Base-by-base conservation (phyloP, 2,797 vertebrate species). In the Girardinus metallicus region DNA sequence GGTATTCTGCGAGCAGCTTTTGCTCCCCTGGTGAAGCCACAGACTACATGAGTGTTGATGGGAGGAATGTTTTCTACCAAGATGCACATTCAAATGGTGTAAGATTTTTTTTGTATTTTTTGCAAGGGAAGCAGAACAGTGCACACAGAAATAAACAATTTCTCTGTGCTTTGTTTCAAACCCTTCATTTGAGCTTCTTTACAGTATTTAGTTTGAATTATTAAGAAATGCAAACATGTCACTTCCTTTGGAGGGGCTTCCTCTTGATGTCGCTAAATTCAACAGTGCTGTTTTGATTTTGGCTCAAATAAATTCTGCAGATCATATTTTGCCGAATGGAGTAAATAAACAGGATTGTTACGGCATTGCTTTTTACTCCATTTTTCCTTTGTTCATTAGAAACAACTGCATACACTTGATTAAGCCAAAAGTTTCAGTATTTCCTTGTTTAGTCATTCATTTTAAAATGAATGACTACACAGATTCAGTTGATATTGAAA, bases 11-110 rank as follows among this genome's bases (percentile, higher is more conserved):
- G 78, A 55, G 74, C 73, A 78, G 70, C 75, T 41, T 74, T 68
- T 70, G 44, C 78, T 80, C 83, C 83, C 31, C 86, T 74, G 77
- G 86, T 75, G 86, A 88, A 86, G 74, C 83, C 44, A 75, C 79
- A 83, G 76, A 71, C 74, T 79, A 75, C 83, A 86, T 81, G 71
- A 68, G 76, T 34, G 73, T 75, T 75, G 81, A 84, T 79, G 53
- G 77, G 66, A 80, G 75, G 57, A 44, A 71, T 80, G 53, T 72
- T 75, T 74, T 72, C 62, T 70, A 74, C 71, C 74, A 70, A 44
- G 75, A 88, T 87, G 80, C 80, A 85, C 60, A 85, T 83, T 84
- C 83, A 77, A 64, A 71, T 78, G 64, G 72, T 74, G 84, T 71
- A 29, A 73, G 4, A 29, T 0, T 47, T 21, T 31, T 11, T 73